phyloP scores from a whole-genome alignment of 2,888 invertebrate species.

The Cryptosula pallasiana region DNA sequence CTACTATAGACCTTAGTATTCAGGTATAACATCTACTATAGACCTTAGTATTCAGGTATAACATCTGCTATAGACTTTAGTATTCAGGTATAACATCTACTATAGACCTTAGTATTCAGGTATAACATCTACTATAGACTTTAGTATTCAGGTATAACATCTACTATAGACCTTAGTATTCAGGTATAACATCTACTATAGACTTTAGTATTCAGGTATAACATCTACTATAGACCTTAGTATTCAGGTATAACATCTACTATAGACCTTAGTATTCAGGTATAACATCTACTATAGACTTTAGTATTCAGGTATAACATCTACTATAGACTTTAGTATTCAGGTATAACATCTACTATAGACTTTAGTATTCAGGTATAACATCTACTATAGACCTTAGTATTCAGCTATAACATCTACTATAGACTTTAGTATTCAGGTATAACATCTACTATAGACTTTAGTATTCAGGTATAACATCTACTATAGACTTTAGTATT shows the following conservation, averaged over 20 bases:
- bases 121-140: conserved; percentile 4
- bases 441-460: conserved; percentile 4
- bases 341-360: conserved; percentile 4
- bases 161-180: conserved; percentile 17
- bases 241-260: conserved; percentile 10
- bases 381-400: conserved; percentile 7
- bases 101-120: conserved; percentile 21
- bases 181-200: conserved; percentile 4
- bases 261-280: conserved; percentile 21
- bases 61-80: conserved; percentile 11
- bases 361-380: conserved; percentile 22
- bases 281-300: conserved; percentile 4
- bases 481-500: conserved; percentile 19
- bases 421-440: conserved; percentile 22
- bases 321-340: conserved; percentile 19
- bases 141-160: conserved; percentile 16
- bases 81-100: conserved; percentile 10
- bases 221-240: conserved; percentile 7
- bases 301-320: conserved; percentile 16
- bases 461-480: conserved; percentile 16
- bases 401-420: conserved; percentile 5
- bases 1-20: conserved; percentile 17
- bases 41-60: conserved; percentile 21
- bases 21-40: conserved; percentile 4
- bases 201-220: conserved; percentile 22